A percentile compares a stretch with the other conserved stretches of the same genome.
Evolutionary conservation across 2,797 vertebrate species (phyloP).

Genomic region (Cetoscarus ocellatus): DNA sequence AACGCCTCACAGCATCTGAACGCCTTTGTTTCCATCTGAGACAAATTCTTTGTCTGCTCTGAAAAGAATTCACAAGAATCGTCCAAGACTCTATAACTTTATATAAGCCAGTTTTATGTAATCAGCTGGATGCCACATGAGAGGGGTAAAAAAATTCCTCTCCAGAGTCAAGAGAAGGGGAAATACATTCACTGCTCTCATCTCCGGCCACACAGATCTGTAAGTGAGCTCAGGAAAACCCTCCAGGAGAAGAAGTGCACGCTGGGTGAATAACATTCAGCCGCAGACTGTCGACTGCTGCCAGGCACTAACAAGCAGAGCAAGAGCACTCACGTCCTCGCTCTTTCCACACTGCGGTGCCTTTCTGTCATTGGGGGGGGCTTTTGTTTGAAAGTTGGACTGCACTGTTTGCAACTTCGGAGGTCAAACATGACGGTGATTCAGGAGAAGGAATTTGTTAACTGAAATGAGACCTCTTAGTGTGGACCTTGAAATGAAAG

Average conservation of each 20-base stretch:
- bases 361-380: slow-evolving; percentile 67
- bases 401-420: slow-evolving; percentile 65
- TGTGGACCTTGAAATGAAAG: slow-evolving; percentile 19
- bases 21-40: not conserved
- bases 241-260: slow-evolving; percentile 66
- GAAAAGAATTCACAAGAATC: not conserved
- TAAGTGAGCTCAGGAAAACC: slow-evolving; percentile 43
- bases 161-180: slow-evolving; percentile 10
- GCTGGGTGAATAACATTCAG: slow-evolving; percentile 35
- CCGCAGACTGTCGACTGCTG: slow-evolving; percentile 42
- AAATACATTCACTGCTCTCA: slow-evolving; percentile 28
- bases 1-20: too few relatives aligned
- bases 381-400: slow-evolving; percentile 75
- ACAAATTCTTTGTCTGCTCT: not conserved
- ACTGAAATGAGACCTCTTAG: slow-evolving; percentile 47
- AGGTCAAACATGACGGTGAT: slow-evolving; percentile 54
- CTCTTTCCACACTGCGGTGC: slow-evolving; percentile 43
- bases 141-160: slow-evolving; percentile 28
- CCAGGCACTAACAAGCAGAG: slow-evolving; percentile 58
- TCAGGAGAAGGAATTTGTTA: slow-evolving; percentile 43
- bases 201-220: slow-evolving; percentile 46
- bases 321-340: slow-evolving; percentile 24
- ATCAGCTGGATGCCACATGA: slow-evolving; percentile 19
- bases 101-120: not conserved
- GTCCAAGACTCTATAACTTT: not conserved